These are phyloP conservation scores for Laticauda laticaudata DNA, from an alignment of 2,113 vertebrate species.

Conservation along the genomic window DNA sequence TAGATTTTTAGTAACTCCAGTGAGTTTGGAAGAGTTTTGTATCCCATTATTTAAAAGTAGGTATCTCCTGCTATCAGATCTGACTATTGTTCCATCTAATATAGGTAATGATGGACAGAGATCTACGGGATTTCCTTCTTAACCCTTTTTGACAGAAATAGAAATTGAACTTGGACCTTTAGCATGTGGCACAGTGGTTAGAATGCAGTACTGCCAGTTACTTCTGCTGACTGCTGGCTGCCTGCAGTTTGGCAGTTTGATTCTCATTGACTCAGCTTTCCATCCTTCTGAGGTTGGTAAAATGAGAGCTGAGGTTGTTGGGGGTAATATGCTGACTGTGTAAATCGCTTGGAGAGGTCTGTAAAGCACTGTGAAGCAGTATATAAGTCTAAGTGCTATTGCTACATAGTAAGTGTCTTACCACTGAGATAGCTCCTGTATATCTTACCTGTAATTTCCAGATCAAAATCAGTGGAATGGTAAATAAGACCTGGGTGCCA, in stretches of 20 bases:
- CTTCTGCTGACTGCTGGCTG: too few relatives aligned
- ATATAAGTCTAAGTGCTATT: too few relatives aligned
- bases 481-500: not conserved
- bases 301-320: too few relatives aligned
- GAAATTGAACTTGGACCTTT: not conserved
- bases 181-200: not conserved
- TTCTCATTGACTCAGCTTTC: too few relatives aligned
- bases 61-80: not conserved
- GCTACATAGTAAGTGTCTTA: not conserved
- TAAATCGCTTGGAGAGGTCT: too few relatives aligned
- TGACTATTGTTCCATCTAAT: not conserved
- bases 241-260: too few relatives aligned
- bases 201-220: too few relatives aligned
- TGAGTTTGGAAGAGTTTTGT: not conserved
- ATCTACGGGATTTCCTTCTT: not conserved
- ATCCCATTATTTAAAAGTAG: not conserved
- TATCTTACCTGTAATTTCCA: not conserved
- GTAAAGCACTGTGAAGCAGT: too few relatives aligned
- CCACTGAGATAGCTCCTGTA: not conserved
- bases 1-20: not conserved
- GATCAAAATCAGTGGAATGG: not conserved
- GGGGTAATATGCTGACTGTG: too few relatives aligned
- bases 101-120: not conserved
- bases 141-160: not conserved
- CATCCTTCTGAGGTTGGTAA: too few relatives aligned